These are phyloP conservation scores for Drosophila saltans DNA, from an alignment of 1,140 invertebrate genomes.

Conservation along the genomic window DNA sequence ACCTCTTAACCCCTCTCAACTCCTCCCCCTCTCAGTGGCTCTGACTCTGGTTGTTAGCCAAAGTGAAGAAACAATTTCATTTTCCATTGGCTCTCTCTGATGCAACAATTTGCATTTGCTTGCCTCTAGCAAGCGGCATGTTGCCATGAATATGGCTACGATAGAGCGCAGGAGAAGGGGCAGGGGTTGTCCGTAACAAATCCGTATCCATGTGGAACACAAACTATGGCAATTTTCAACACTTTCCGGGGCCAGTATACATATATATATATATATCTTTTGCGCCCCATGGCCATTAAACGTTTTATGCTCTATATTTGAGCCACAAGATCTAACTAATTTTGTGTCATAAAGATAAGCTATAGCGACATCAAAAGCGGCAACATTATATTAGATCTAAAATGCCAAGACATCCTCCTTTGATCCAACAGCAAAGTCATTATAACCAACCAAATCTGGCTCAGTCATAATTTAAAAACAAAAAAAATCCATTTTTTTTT, in stretches of 20 bases:
- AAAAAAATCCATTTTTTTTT: too few relatives aligned
- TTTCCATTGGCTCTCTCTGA: conserved; percentile 22
- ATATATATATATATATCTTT: not conserved
- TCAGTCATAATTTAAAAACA: not conserved
- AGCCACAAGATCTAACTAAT: not conserved
- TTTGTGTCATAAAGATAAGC: conserved; percentile 16
- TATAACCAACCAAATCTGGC: not conserved
- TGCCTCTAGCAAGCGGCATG: conserved; percentile 10
- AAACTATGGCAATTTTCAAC: conserved; percentile 14
- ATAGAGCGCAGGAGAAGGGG: too few relatives aligned
- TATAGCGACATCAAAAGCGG: conserved; percentile 10
- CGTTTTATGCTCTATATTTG: conserved; percentile 19
- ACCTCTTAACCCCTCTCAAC: not conserved
- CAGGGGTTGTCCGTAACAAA: not conserved
- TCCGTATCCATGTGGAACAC: conserved; percentile 16
- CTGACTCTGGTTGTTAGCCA: conserved; percentile 1
- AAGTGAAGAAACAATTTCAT: conserved; percentile 24
- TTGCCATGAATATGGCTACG: not conserved
- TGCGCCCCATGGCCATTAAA: conserved; percentile 1
- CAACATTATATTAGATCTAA: not conserved
- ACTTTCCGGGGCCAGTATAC: conserved; percentile 14
- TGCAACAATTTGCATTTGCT: conserved; percentile 23
- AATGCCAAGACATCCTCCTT: not conserved
- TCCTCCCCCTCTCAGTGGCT: not conserved
- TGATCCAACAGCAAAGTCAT: not conserved